Evolutionary conservation across 2,797 vertebrate genomes (phyloP).

Genomic region (Cryptoblepharus egeriae): DNA sequence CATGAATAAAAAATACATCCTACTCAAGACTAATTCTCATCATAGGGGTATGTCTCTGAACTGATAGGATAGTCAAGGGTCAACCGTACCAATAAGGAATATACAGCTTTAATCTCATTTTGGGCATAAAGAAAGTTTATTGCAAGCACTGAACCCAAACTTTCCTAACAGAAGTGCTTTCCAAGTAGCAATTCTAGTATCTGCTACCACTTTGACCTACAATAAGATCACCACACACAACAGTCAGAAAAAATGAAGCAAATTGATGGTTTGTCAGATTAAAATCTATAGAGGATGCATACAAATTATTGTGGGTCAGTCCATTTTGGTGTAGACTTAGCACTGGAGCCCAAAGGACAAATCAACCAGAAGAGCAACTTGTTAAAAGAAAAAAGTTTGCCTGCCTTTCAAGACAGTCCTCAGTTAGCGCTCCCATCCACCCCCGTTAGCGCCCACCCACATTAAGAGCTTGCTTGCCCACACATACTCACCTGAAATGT

Average conservation of each 20-base stretch:
- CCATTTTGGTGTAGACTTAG: background rate
- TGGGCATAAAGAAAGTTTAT: background rate
- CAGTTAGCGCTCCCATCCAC: background rate
- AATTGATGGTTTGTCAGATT: background rate
- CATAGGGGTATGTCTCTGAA: background rate
- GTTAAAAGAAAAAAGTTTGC: background rate
- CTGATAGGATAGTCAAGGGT: constrained; percentile 34
- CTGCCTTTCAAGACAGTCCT: background rate
- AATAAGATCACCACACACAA: background rate
- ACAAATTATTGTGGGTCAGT: background rate
- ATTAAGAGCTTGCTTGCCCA: background rate
- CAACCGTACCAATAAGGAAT: background rate
- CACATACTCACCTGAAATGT: background rate
- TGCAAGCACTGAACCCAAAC: background rate
- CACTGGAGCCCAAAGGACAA: background rate
- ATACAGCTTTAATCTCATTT: background rate
- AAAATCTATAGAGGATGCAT: background rate
- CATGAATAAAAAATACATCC: background rate
- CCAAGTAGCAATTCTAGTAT: background rate
- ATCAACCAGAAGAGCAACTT: background rate
- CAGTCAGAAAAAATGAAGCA: background rate
- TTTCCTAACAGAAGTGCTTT: background rate
- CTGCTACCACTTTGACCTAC: background rate
- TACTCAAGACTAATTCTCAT: background rate
- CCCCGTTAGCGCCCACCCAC: no score